Evolutionary conservation across 2,888 invertebrate genomes (phyloP).

Genomic region (Meloe dianella): DNA sequence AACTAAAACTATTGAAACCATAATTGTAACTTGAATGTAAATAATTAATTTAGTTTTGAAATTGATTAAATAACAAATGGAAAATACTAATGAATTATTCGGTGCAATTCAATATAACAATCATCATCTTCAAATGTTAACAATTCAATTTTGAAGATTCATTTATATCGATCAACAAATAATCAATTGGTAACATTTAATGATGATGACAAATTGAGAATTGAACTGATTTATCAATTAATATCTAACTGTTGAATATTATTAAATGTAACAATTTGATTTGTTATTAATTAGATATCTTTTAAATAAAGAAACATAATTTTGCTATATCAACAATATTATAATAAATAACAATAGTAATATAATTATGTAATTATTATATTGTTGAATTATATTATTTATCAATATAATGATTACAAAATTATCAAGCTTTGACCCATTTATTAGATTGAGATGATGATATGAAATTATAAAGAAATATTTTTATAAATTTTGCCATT

Average conservation of each 20-base stretch:
- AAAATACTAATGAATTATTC: no score
- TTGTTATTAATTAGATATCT: background rate
- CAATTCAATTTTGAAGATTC: no score
- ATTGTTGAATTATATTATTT: background rate
- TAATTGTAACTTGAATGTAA: no score
- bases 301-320: background rate
- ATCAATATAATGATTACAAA: background rate
- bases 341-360: constrained; percentile 2
- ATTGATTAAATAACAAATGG: no score
- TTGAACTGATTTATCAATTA: background rate
- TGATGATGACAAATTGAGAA: no score
- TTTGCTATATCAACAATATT: constrained; percentile 5
- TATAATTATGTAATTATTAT: constrained; percentile 4
- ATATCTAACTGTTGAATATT: background rate
- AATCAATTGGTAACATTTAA: no score
- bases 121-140: no score
- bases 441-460: background rate
- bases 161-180: no score
- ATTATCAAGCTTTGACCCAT: background rate
- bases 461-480: background rate
- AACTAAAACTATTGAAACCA: no score
- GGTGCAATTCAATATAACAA: no score
- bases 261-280: background rate
- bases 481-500: background rate
- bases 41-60: no score